Percentiles rank a stretch among this genome's conserved stretches.
These are phyloP conservation scores for Choloepus hoffmanni DNA, from an alignment of 2,113 vertebrate genomes.

Conservation along the genomic window DNA sequence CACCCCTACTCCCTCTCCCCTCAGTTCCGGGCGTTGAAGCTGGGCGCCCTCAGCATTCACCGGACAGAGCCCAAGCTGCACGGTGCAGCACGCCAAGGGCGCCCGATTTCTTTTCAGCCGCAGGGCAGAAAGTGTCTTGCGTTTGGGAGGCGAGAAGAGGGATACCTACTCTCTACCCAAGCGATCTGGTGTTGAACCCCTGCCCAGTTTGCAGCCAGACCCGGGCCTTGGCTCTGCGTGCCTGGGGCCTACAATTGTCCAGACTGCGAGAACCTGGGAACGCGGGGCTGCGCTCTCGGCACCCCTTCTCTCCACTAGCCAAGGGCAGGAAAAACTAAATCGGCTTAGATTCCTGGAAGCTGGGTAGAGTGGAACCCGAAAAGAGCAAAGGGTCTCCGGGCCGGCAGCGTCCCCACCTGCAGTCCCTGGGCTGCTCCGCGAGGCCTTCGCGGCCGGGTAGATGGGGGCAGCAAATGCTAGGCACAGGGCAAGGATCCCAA, in stretches of 20 bases:
- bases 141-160: too few species aligned
- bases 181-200: not conserved
- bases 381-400: rapidly evolving
- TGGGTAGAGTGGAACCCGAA: not conserved
- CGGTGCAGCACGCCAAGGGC: rapidly evolving
- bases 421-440: rapidly evolving
- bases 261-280: not conserved
- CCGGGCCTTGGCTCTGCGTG: rapidly evolving
- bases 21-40: not conserved
- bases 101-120: not conserved
- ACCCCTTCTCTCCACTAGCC: not conserved
- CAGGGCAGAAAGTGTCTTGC: not conserved
- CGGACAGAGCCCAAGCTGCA: not conserved
- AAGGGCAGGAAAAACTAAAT: not conserved
- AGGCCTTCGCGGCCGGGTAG: not conserved
- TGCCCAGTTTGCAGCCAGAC: not conserved
- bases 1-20: not conserved
- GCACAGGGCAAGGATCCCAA: not conserved
- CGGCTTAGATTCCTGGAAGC: not conserved
- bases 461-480: not conserved
- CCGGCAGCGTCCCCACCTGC: not conserved
- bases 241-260: not conserved
- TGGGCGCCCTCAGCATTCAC: not conserved
- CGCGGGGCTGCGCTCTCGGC: too few species aligned
- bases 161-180: too few species aligned